Evolutionary conservation across 2,888 invertebrate genomes (phyloP).

Genomic region (Trachelus troglodyta): DNA sequence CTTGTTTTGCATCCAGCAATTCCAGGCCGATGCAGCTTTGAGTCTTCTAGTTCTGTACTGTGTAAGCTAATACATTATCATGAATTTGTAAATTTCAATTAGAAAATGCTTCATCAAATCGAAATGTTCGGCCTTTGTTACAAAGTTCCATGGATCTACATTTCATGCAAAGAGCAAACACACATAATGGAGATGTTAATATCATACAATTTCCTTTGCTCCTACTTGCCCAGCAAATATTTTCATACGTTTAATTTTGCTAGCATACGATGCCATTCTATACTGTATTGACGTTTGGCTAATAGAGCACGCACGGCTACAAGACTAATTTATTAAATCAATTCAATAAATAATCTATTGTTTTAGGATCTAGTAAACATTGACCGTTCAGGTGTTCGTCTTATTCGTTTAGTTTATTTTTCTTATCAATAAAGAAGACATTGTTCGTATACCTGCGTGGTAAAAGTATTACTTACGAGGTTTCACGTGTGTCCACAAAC

Average conservation of each 20-base stretch:
- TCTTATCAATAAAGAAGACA: not conserved
- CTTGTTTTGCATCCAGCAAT: constrained; percentile 26
- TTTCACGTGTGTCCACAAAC: not conserved
- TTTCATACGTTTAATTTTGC: not conserved
- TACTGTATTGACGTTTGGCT: not conserved
- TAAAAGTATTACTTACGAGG: not conserved
- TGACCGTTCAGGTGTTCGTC: not conserved
- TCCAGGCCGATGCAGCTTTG: not conserved
- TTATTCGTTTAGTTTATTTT: not conserved
- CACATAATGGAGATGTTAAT: not conserved
- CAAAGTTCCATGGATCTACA: not conserved
- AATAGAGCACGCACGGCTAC: not conserved
- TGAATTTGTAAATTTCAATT: not conserved
- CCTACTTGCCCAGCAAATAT: too few relatives aligned
- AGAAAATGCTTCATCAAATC: not conserved
- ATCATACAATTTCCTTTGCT: not conserved
- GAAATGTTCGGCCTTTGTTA: not conserved
- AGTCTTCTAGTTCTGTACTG: not conserved
- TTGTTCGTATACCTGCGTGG: not conserved
- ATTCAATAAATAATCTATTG: not conserved
- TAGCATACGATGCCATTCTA: not conserved
- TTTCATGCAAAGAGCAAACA: not conserved
- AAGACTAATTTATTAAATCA: not conserved
- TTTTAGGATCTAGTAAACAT: not conserved
- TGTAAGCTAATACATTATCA: not conserved